These are phyloP conservation scores for Tachina lurida DNA, from an alignment of 2,888 invertebrate genomes.

Conservation along the genomic window DNA sequence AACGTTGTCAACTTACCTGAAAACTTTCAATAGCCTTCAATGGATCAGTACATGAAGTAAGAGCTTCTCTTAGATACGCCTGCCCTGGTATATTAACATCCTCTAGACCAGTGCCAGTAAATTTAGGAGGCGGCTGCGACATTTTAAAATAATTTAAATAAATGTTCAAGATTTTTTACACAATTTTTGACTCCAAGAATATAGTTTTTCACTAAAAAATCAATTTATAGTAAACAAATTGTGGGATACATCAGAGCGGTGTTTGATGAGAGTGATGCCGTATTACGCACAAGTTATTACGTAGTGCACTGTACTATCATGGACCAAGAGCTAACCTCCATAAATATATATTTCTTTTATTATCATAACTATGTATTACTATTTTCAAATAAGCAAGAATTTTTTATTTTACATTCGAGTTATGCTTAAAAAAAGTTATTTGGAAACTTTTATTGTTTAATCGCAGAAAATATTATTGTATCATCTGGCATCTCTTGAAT, in stretches of 20 bases:
- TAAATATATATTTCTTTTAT: background rate
- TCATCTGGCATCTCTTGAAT: slow-evolving; percentile 41
- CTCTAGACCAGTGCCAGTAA: slow-evolving; percentile 87
- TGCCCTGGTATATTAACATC: slow-evolving; percentile 94
- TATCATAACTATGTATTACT: background rate
- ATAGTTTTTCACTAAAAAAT: background rate
- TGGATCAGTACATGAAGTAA: slow-evolving; percentile 98
- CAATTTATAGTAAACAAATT: background rate
- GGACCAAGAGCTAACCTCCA: background rate
- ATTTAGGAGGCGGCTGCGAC: slow-evolving; percentile 81
- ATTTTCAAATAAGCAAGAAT: background rate
- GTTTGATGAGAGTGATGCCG: slow-evolving; percentile 11
- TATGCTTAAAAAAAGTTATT: background rate
- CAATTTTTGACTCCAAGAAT: background rate
- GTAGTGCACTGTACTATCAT: background rate
- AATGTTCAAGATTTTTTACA: background rate
- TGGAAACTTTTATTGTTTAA: background rate
- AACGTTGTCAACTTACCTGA: slow-evolving; percentile 85
- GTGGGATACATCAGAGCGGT: background rate
- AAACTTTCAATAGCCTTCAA: slow-evolving; percentile 99
- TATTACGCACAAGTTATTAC: background rate
- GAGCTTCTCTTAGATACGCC: slow-evolving; percentile 92
- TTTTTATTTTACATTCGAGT: background rate
- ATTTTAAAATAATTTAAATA: slow-evolving; percentile 71
- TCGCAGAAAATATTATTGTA: background rate